Evolutionary conservation across 2,113 vertebrate genomes (phyloP), one percentile per base, ranked within the genome.

Genomic region (Butorides virescens): DNA sequence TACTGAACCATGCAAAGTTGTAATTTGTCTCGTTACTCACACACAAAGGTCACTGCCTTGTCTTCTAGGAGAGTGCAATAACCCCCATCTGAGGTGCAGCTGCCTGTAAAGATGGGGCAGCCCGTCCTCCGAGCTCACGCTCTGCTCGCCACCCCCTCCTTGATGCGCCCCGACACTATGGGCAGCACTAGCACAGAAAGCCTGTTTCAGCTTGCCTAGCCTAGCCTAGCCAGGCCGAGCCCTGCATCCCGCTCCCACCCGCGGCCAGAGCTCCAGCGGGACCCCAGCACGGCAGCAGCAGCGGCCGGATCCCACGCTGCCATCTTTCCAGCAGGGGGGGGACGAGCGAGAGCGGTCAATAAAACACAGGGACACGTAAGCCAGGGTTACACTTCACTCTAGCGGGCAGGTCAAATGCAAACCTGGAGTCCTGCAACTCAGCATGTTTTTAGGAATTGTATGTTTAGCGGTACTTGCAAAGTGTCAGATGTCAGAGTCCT

Each of bases 111-210:
- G 23, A 44, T 5, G 9, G 27, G 65, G 47, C 47, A 77, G 13
- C 34, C 37, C 5, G 15, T 61, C 58, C 39, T 58, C 42, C 27
- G 4, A 2, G 18, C 36, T 30, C 17, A 32, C 4, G 0, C n/a
- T 3, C 21, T 19, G 49, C 66, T 65, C 3, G 1, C 17, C 37
- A 32, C 5, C 26, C 9, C 13, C 15, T 3, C 36, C 7, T 25
- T 4, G 37, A 46, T 2, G 42, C 1, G 0, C 32, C 5, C 74
- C 2, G 1, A 11, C 18, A 3, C 47, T 34, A 13, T 1, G 0
- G 56, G 52, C 27, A 32, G 6, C 67, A 20, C 26, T 6, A 7
- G 9, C 1, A 4, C 11, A 26, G 46, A n/a, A 4, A 13, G 7
- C 10, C 16, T 20, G 25, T 34, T 77, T 55, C 5, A 80, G 47